Percentiles rank a stretch among this genome's conserved stretches.
These are phyloP conservation scores for Tromatobia lineatoria DNA, from an alignment of 2,888 invertebrate genomes.

Conservation along the genomic window DNA sequence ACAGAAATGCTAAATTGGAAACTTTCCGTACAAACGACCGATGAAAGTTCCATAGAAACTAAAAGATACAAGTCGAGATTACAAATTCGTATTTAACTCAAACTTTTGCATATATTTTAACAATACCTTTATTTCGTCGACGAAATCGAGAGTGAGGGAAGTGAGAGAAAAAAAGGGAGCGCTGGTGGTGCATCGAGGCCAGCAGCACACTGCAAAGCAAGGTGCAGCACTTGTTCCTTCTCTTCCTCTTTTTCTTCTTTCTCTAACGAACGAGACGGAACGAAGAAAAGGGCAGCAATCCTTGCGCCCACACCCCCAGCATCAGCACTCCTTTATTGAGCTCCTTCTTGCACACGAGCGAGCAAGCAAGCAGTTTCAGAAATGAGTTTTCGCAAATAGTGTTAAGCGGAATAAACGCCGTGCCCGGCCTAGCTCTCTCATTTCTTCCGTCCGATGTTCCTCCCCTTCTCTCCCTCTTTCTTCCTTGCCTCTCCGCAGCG, in stretches of 20 bases:
- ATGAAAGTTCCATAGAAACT: background rate
- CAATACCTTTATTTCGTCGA: constrained; percentile 1
- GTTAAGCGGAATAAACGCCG: constrained; percentile 78
- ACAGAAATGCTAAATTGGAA: background rate
- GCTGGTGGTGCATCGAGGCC: background rate
- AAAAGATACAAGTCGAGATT: background rate
- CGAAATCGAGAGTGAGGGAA: background rate
- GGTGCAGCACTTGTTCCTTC: constrained; percentile 20
- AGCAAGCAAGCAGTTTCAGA: constrained; percentile 71
- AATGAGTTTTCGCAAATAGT: constrained; percentile 80
- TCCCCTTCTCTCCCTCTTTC: constrained; percentile 58
- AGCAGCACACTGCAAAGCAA: background rate
- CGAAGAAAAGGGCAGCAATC: constrained; percentile 33
- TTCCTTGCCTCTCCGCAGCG: constrained; percentile 57
- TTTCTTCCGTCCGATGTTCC: constrained; percentile 33
- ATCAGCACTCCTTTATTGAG: constrained; percentile 25
- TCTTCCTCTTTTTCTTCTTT: constrained; percentile 17
- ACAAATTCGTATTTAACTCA: constrained; percentile 4
- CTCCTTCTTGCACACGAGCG: constrained; percentile 40
- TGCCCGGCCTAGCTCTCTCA: constrained; percentile 35
- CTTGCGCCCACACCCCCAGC: constrained; percentile 23
- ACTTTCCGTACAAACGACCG: background rate
- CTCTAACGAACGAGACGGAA: constrained; percentile 42
- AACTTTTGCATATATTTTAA: background rate
- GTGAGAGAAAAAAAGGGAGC: background rate